Conservation (phyloP, 2,797 vertebrate species). For the Cirrhinus molitorella region DNA sequence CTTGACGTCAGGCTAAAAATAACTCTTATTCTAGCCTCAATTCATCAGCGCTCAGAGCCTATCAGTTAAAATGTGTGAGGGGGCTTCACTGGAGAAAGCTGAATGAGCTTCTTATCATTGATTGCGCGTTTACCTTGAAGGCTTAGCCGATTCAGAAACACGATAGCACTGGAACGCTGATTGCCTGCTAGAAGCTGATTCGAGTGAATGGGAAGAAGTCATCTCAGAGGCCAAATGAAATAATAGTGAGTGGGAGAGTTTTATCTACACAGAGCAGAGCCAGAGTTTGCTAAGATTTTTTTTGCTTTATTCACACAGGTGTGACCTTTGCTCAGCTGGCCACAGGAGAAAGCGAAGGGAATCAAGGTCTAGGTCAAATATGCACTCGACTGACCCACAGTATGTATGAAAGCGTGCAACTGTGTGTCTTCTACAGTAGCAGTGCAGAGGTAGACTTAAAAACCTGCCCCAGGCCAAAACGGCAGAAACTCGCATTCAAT, state of each 20-base stretch:
- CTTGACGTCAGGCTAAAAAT: constrained; percentile 52
- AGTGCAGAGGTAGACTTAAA: neutral
- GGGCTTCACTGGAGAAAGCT: constrained; percentile 22
- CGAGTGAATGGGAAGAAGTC: constrained; percentile 16
- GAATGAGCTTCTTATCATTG: constrained; percentile 49
- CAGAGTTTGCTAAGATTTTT: constrained; percentile 16
- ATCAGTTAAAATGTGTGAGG: constrained; percentile 49
- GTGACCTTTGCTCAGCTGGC: neutral
- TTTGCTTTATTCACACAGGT: constrained; percentile 4
- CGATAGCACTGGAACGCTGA: constrained; percentile 49
- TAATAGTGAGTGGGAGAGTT: constrained; percentile 28
- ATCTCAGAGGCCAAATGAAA: constrained; percentile 22
- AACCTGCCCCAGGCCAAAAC: neutral
- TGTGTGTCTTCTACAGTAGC: neutral
- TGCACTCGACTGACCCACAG: neutral
- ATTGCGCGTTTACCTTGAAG: constrained; percentile 48
- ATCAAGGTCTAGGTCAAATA: constrained; percentile 18
- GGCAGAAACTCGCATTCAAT: neutral
- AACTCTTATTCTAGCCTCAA: constrained; percentile 28
- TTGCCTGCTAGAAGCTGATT: constrained; percentile 50
- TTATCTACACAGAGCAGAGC: constrained; percentile 37
- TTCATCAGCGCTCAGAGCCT: constrained; percentile 38
- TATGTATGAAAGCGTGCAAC: neutral
- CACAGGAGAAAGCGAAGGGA: neutral
- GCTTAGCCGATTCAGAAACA: constrained; percentile 41